Base-by-base conservation (phyloP, 2,113 vertebrate genomes). In the Mus musculus region DNA sequence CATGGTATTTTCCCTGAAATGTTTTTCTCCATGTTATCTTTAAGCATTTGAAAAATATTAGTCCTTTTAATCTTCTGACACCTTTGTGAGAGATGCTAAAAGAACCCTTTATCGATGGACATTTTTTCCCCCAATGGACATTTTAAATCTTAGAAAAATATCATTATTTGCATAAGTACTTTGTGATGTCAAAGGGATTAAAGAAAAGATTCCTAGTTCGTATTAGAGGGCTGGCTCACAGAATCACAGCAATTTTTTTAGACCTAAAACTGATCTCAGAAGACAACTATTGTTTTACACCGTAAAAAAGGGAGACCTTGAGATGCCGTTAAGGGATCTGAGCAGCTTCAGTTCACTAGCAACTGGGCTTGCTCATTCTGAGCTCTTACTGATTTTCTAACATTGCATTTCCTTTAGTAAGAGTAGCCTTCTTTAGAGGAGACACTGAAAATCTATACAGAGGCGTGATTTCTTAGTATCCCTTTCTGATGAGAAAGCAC, bases 11-110 rank as follows among this genome's bases (percentile, higher is more conserved):
- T 92, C 26, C 86, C 3, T 54, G 59, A 61, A 85, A 81, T 19
- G 65, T 88, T 96, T 97, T 93, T 76, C 30, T 89, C 26, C 28
- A 90, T 59, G n/a, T 89, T 94, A 16, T 71, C 16, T 92, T 85
- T 90, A 96, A n/a, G 22, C 6, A 90, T 93, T 92, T 95, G 75
- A 91, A 92, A 97, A 90, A 91, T 46, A 93, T 65, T 82, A 77
- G 24, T 77, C 20, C 30, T 46, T 93, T 81, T 94, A 78, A 61
- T 88, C 54, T 86, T 82, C 94, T 93, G 49, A 72, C 17, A 54
- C 93, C 56, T 87, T 72, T 93, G 36, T 93, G 86, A 49, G 17
- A 91, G 96, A 84, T 81, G 46, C 49, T 93, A 89, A 95, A 92
- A 69, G 76, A 56, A 52, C 56, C 13, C 28, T 78, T 88, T 80